Conservation (phyloP, 2,113 vertebrate species). For the Syrrhaptes paradoxus region DNA sequence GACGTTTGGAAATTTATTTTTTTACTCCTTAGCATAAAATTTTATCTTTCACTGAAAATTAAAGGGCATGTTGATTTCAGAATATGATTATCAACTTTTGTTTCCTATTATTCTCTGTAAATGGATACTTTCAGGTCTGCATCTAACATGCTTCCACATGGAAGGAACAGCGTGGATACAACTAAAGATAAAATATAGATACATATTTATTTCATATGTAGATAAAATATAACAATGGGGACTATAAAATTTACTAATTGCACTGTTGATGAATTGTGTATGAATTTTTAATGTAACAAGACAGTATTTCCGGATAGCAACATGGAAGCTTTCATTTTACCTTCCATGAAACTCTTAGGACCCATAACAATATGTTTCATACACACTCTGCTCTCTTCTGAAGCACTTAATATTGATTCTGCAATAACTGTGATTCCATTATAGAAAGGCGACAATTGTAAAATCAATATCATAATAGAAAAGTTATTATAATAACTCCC, state of each 20-base stretch:
- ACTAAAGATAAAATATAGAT: not conserved
- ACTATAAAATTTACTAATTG: not conserved
- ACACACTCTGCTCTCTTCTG: not conserved
- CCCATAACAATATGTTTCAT: not conserved
- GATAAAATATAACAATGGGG: not conserved
- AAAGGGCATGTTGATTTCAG: not conserved
- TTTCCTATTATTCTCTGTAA: not conserved
- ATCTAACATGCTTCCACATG: not conserved
- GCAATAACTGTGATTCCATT: not conserved
- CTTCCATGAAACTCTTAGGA: not conserved
- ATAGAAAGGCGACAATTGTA: not conserved
- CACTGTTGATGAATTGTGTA: not conserved
- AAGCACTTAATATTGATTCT: not conserved
- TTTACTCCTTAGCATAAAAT: not conserved
- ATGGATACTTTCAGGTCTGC: not conserved
- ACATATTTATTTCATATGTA: not conserved
- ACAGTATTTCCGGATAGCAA: not conserved
- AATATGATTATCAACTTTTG: not conserved
- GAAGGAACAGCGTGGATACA: not conserved
- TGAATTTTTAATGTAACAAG: not conserved
- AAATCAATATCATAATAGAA: conserved; percentile 9
- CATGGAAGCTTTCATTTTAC: not conserved
- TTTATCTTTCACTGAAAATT: not conserved
- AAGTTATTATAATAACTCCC: not conserved
- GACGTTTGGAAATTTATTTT: not conserved